phyloP scores from a whole-genome alignment of 2,113 vertebrate species.

The Pseudonaja textilis region DNA sequence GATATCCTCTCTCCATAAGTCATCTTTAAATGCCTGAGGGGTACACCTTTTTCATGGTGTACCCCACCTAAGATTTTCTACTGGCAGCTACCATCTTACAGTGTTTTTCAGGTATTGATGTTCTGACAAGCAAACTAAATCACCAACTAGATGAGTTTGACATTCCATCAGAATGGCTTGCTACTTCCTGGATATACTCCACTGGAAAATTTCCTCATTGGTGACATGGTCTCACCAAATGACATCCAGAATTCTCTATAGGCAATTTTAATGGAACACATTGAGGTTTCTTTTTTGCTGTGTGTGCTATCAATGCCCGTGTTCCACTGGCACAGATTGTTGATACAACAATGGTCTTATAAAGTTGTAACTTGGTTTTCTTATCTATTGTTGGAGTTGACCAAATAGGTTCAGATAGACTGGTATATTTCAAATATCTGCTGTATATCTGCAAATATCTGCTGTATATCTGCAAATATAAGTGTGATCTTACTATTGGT shows the following conservation, averaged over 20 bases:
- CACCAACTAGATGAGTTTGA: background rate
- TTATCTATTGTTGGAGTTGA: background rate
- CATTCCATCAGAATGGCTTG: background rate
- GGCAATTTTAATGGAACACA: background rate
- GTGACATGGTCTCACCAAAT: background rate
- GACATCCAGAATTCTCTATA: background rate
- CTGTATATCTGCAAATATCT: background rate
- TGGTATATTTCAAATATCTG: background rate
- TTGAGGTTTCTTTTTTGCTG: background rate
- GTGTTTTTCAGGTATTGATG: background rate
- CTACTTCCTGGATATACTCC: background rate
- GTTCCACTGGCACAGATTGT: background rate
- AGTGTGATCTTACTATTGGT: background rate
- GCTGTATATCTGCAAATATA: background rate
- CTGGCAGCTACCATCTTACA: background rate
- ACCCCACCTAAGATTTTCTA: background rate
- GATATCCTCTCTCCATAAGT: background rate
- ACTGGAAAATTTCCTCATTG: background rate
- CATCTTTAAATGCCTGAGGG: background rate
- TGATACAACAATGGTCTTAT: background rate
- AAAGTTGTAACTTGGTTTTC: background rate
- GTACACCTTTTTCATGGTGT: background rate
- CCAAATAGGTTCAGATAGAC: background rate
- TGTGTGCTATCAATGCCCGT: background rate
- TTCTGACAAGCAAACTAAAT: background rate